Percentiles rank a stretch among this genome's conserved stretches.
Conservation (phyloP, 2,888 invertebrate genomes). For the Troides oblongomaculatus region DNA sequence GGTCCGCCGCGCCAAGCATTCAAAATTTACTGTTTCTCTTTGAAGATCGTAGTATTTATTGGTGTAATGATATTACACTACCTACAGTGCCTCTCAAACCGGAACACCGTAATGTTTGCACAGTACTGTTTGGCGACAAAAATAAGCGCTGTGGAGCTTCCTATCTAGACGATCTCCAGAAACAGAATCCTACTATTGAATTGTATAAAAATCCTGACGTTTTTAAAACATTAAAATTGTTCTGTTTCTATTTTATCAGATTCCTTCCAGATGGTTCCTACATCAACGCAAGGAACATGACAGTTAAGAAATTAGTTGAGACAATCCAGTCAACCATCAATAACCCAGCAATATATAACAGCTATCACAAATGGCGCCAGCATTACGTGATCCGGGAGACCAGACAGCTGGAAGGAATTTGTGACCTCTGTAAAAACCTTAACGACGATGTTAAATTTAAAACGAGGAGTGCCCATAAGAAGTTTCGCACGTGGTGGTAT, state of each 20-base stretch:
- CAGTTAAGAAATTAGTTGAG: slow-evolving; percentile 45
- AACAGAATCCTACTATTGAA: too few relatives aligned
- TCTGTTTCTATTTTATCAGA: slow-evolving; percentile 39
- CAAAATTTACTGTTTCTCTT: too few relatives aligned
- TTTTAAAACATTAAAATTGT: background rate
- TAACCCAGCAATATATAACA: slow-evolving; percentile 45
- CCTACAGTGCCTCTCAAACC: too few relatives aligned
- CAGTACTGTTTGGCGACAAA: too few relatives aligned
- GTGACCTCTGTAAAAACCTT: slow-evolving; percentile 53
- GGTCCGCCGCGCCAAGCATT: too few relatives aligned
- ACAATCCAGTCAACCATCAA: slow-evolving; percentile 46
- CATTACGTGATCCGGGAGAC: slow-evolving; percentile 48
- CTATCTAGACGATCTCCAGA: too few relatives aligned
- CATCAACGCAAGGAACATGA: slow-evolving; percentile 43
- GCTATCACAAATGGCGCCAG: slow-evolving; percentile 55
- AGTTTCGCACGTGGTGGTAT: slow-evolving; percentile 64
- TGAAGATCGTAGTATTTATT: too few relatives aligned
- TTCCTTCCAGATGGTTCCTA: slow-evolving; percentile 64
- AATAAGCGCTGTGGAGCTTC: too few relatives aligned
- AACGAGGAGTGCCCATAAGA: slow-evolving; percentile 38
- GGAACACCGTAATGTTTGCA: too few relatives aligned
- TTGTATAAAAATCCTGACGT: too few relatives aligned
- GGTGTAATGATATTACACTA: too few relatives aligned
- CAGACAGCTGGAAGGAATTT: slow-evolving; percentile 46
- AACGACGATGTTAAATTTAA: slow-evolving; percentile 43